A percentile compares a stretch with the other conserved stretches of the same genome.
phyloP scores from a whole-genome alignment of 2,797 vertebrate genomes.

The Benthosema pterotum region DNA sequence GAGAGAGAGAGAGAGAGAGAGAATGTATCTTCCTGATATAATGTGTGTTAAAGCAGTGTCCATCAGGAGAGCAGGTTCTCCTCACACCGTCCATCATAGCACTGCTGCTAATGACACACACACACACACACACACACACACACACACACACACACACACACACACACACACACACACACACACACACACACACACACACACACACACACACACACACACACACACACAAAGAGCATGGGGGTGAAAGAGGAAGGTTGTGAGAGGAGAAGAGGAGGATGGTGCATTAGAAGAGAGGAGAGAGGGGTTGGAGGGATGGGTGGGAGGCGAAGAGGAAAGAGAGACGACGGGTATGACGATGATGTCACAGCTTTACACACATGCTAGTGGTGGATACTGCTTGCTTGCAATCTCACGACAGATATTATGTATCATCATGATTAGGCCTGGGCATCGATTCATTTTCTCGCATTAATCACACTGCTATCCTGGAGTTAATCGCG shows the following conservation, averaged over 20 bases:
- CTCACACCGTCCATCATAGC: slow-evolving; percentile 63
- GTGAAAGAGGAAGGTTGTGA: background rate
- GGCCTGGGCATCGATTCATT: no score
- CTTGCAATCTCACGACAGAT: no score
- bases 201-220: no score
- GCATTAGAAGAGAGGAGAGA: background rate
- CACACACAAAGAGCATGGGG: slow-evolving; percentile 9
- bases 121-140: slow-evolving; percentile 33
- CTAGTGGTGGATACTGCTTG: no score
- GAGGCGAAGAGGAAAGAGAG: background rate
- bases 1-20: no score
- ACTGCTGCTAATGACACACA: slow-evolving; percentile 65
- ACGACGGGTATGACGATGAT: no score
- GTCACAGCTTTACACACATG: no score
- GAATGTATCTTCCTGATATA: slow-evolving; percentile 62
- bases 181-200: slow-evolving; percentile 33
- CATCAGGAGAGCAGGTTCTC: slow-evolving; percentile 48
- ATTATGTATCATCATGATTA: no score
- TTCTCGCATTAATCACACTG: no score
- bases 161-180: slow-evolving; percentile 33
- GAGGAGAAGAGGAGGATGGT: background rate
- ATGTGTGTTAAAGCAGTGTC: slow-evolving; percentile 57
- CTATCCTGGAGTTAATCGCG: no score
- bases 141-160: no score
- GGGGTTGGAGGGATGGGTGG: background rate